Evolutionary conservation across 2,797 vertebrate genomes (phyloP), one percentile per base, ranked within the genome.

Genomic region (Poeciliopsis infans): DNA sequence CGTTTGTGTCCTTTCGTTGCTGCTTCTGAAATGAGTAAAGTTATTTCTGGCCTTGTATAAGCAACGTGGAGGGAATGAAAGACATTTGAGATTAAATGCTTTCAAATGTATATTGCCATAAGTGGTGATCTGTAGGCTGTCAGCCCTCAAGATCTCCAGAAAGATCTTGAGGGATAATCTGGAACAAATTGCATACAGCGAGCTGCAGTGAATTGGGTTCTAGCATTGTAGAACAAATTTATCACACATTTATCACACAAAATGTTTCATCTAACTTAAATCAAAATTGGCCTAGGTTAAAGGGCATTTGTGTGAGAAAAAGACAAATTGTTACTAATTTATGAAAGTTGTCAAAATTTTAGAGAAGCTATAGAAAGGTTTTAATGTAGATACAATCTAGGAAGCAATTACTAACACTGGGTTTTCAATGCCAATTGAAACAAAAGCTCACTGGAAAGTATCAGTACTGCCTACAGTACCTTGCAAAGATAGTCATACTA

Each of bases 61-160:
- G 15, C 59, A 41, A 18, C 53, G 55, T 68, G 59, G 31, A 72
- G n/a, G 68, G 61, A 72, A 61, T 72, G 45, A 45, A 76, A 20
- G 43, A 36, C 33, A 23, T 66, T 23, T 66, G 23, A 11, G 18
- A 66, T 66, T 41, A 66, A 66, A 41, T 66, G 36, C 36, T 66
- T 66, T 66, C 64, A 23, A 36, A 66, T 23, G 64, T 39, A 66
- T 31, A 31, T 31, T 11, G 15, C 20, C 68, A 59, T 33, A 2
- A 41, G 64, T 66, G 64, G 1, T 41, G 18, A 39, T 23, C 39
- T 66, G 64, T 23, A 16, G 33, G 7, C 31, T 66, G 64, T 4
- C 8, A 20, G 36, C 33, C 7, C 20, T 23, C 39, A 66, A 66
- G 64, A 66, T 25, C 61, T 66, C 39, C 20, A 66, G 33, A 66